A percentile compares a stretch with the other conserved stretches of the same genome.
These are phyloP conservation scores for Hippocampus mohnikei DNA, from an alignment of 2,113 vertebrate genomes.

Conservation along the genomic window DNA sequence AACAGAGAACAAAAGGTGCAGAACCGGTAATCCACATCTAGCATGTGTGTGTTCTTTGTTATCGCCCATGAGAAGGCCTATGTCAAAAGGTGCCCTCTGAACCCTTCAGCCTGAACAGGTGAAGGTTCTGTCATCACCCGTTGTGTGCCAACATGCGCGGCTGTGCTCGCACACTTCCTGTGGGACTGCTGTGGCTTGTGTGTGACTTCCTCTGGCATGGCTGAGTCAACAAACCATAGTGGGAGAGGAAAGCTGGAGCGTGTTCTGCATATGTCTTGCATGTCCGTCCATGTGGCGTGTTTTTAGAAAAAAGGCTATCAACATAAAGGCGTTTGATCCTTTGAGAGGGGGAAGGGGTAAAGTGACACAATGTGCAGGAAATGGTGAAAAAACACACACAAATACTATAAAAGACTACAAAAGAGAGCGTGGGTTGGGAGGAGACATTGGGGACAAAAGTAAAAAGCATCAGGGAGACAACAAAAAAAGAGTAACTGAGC, in stretches of 20 bases:
- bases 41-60: slow-evolving; percentile 33
- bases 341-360: not conserved
- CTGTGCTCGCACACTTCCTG: slow-evolving; percentile 40
- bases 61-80: not conserved
- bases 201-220: slow-evolving; percentile 44
- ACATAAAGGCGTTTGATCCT: not conserved
- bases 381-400: not conserved
- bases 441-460: not conserved
- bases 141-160: slow-evolving; percentile 8
- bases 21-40: not conserved
- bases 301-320: slow-evolving; percentile 6
- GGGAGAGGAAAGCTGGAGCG: slow-evolving; percentile 49
- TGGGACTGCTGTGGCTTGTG: slow-evolving; percentile 10
- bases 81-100: slow-evolving; percentile 23
- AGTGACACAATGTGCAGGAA: slow-evolving; percentile 29
- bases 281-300: slow-evolving; percentile 9
- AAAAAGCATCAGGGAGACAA: not conserved
- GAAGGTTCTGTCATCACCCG: slow-evolving; percentile 32
- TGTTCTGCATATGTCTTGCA: slow-evolving; percentile 12
- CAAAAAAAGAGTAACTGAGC: not conserved
- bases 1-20: slow-evolving; percentile 19
- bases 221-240: slow-evolving; percentile 62
- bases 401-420: not conserved
- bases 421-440: not conserved
- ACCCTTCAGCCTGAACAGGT: slow-evolving; percentile 30